Evolutionary conservation across 2,888 invertebrate species (phyloP).

Genomic region (Sepioteuthis lessoniana): DNA sequence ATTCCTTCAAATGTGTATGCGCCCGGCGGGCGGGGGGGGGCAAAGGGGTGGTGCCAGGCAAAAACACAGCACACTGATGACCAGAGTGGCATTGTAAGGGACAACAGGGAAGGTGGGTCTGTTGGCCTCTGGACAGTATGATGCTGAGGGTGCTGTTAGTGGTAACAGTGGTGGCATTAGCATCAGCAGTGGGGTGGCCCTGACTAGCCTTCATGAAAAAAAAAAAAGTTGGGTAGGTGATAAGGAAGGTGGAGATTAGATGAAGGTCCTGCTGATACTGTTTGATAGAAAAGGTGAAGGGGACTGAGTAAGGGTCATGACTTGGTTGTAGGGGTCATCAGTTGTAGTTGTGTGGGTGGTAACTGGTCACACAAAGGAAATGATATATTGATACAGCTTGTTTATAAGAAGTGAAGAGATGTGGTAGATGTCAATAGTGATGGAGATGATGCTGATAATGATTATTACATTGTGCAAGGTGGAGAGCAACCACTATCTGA

Average conservation of each 20-base stretch:
- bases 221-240: neutral
- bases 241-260: neutral
- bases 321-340: conserved; percentile 2
- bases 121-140: neutral
- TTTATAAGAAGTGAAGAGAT: neutral
- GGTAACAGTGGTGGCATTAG: neutral
- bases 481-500: neutral
- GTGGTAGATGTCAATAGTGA: neutral
- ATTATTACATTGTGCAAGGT: neutral
- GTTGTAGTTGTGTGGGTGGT: neutral
- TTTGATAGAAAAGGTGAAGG: neutral
- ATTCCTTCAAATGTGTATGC: neutral
- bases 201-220: neutral
- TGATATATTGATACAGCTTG: conserved; percentile 1
- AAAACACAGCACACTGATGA: neutral
- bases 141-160: neutral
- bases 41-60: neutral
- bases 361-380: neutral
- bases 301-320: neutral
- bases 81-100: conserved; percentile 33
- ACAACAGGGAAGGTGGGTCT: neutral
- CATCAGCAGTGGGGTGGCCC: neutral
- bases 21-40: no score
- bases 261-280: neutral
- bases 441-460: neutral